phyloP scores from a whole-genome alignment of 2,797 vertebrate species.

The Chrysocyon brachyurus region DNA sequence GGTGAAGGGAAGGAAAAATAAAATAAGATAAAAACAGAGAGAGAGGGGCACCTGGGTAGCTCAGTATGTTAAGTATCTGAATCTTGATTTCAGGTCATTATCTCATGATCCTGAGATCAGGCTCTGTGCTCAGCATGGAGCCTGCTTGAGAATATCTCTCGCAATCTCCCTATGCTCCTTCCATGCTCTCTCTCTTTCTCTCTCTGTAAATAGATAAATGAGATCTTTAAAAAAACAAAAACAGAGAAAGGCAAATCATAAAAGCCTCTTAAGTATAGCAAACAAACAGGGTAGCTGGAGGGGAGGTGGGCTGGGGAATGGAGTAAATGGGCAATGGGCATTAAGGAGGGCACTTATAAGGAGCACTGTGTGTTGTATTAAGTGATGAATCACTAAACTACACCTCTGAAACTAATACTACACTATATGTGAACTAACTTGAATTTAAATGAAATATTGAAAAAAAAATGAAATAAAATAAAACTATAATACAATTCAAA shows the following conservation, averaged over 20 bases:
- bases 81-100: background rate
- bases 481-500: slow-evolving; percentile 33
- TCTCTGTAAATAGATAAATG: background rate
- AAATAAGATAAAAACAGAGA: background rate
- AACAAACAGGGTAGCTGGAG: background rate
- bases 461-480: background rate
- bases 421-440: background rate
- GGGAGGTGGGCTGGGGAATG: background rate
- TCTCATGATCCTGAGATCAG: background rate
- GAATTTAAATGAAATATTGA: background rate
- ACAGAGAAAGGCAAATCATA: background rate
- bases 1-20: background rate
- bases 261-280: background rate
- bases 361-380: background rate
- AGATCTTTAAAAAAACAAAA: no score
- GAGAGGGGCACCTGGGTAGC: background rate
- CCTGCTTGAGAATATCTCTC: background rate
- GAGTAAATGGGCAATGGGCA: background rate
- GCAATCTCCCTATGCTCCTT: background rate
- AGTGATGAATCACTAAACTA: background rate
- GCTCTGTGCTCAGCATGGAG: background rate
- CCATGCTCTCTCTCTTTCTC: background rate
- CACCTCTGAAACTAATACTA: background rate
- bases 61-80: background rate
- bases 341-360: background rate